Evolutionary conservation across 1,140 invertebrate species (phyloP).

Genomic region (Pseudomyrmex pallidus): DNA sequence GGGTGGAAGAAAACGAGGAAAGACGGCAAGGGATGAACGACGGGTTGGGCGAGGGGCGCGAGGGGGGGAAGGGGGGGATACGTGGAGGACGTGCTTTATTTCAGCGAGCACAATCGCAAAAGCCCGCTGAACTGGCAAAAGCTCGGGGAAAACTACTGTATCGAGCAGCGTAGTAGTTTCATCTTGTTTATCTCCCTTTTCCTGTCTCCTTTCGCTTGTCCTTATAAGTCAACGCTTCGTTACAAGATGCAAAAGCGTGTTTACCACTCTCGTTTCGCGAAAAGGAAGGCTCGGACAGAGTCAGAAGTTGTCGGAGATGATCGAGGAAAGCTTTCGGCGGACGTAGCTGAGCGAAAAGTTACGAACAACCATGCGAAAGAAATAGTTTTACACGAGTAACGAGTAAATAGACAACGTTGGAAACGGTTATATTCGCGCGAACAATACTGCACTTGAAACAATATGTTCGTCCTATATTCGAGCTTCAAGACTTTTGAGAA

Average conservation of each 20-base stretch:
- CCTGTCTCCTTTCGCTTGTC: not conserved
- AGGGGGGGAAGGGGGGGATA: not conserved
- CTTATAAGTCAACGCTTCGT: slow-evolving; percentile 66
- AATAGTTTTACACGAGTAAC: too few relatives aligned
- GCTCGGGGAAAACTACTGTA: slow-evolving; percentile 64
- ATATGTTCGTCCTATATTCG: too few relatives aligned
- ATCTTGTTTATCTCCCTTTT: slow-evolving; percentile 63
- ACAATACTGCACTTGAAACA: too few relatives aligned
- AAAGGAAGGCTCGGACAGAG: not conserved
- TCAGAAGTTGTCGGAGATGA: not conserved
- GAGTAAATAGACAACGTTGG: too few relatives aligned
- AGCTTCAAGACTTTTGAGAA: too few relatives aligned
- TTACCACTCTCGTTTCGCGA: not conserved
- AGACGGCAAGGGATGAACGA: not conserved
- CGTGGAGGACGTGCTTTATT: slow-evolving; percentile 57
- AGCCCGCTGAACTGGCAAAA: slow-evolving; percentile 69
- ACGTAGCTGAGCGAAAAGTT: too few relatives aligned
- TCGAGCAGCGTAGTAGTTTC: slow-evolving; percentile 61
- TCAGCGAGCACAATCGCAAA: slow-evolving; percentile 57
- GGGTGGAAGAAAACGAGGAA: slow-evolving; percentile 50
- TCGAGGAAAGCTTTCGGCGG: not conserved
- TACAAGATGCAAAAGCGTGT: slow-evolving; percentile 41
- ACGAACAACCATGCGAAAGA: too few relatives aligned
- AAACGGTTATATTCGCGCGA: too few relatives aligned
- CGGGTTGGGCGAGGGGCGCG: not conserved